Percentiles rank a stretch among this genome's conserved stretches.
Evolutionary conservation across 2,888 invertebrate species (phyloP).

Genomic region (Seira musarum): DNA sequence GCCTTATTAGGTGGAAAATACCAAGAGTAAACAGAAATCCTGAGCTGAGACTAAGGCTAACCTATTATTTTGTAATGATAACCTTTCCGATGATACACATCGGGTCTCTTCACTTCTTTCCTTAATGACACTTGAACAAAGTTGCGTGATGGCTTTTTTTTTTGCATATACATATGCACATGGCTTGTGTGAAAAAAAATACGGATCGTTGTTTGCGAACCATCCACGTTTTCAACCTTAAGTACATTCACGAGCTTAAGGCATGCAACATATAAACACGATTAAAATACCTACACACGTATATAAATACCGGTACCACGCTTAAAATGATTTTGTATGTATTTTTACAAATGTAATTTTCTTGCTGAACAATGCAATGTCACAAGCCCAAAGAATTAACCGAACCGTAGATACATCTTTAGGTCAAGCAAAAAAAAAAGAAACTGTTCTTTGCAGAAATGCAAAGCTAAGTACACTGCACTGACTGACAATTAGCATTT

Average conservation of each 20-base stretch:
- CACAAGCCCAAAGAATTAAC: too few species aligned
- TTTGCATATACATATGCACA: background rate
- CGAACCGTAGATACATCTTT: too few species aligned
- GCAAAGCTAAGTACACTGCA: background rate
- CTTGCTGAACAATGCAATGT: background rate
- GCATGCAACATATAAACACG: background rate
- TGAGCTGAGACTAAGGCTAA: background rate
- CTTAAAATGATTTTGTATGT: background rate
- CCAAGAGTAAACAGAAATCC: too few species aligned
- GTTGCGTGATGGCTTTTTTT: background rate
- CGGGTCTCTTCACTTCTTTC: background rate
- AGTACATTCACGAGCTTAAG: background rate
- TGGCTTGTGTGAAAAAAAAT: background rate
- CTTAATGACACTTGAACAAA: slow-evolving; percentile 28
- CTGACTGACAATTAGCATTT: background rate
- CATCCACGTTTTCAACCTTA: background rate
- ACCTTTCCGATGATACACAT: slow-evolving; percentile 15
- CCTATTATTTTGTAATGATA: background rate
- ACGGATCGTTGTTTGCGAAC: background rate
- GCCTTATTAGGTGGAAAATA: slow-evolving; percentile 31
- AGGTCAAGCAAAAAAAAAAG: background rate
- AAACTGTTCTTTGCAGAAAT: background rate
- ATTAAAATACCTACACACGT: background rate
- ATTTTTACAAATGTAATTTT: too few species aligned
- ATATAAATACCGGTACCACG: background rate